Percentiles rank a stretch among this genome's conserved stretches.
Conservation (phyloP, 2,797 vertebrate genomes). For the Takifugu ocellatus region DNA sequence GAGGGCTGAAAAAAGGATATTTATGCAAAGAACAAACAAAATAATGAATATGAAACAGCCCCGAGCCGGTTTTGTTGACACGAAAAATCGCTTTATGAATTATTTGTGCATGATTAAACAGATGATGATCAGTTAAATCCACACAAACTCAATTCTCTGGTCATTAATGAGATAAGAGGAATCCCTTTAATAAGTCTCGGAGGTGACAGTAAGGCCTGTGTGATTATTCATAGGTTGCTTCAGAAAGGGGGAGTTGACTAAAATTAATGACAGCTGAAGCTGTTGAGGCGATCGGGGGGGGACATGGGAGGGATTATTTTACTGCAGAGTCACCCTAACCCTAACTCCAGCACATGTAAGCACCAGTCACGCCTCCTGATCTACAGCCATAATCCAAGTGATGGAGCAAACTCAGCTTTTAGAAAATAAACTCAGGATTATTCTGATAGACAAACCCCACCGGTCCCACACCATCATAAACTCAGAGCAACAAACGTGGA, state of each 20-base stretch:
- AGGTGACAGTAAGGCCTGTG: conserved; percentile 3
- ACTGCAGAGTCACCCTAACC: neutral
- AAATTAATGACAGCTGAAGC: conserved; percentile 10
- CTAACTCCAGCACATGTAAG: no score
- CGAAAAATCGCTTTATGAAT: conserved; percentile 1
- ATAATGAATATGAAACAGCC: conserved; percentile 1
- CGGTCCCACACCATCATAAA: conserved; percentile 34
- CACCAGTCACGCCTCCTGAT: no score
- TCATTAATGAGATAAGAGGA: conserved; percentile 16
- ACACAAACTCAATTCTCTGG: conserved; percentile 1
- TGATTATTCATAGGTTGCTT: conserved; percentile 8
- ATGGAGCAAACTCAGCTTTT: conserved; percentile 42
- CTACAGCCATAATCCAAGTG: conserved; percentile 22
- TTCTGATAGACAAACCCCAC: conserved; percentile 26
- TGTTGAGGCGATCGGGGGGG: neutral
- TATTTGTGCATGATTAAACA: neutral
- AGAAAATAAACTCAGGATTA: conserved; percentile 43
- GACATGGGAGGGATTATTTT: neutral
- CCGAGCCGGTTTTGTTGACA: neutral
- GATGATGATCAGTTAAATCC: neutral
- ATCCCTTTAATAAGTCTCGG: conserved; percentile 11
- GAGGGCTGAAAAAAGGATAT: neutral
- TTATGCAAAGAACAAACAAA: neutral
- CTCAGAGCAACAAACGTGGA: conserved; percentile 38
- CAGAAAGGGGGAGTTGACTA: conserved; percentile 6